These are phyloP conservation scores for Goniozus legneri DNA, from an alignment of 1,140 invertebrate genomes.

Conservation along the genomic window DNA sequence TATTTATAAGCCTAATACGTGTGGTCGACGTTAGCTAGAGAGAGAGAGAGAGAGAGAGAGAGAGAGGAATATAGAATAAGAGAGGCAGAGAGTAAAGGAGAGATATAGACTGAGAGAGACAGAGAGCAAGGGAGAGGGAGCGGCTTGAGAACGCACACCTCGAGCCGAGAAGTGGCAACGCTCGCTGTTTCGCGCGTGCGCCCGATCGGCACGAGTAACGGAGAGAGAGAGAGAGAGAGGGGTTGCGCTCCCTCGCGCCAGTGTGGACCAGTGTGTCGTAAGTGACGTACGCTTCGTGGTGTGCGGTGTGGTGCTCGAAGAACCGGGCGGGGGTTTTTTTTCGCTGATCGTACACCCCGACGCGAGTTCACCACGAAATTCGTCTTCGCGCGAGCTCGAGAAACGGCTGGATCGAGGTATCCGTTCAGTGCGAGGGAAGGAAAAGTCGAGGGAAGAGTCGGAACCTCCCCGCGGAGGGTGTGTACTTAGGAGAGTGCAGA, in stretches of 20 bases:
- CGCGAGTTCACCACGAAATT: constrained; percentile 1
- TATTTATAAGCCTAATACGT: constrained; percentile 44
- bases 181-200: too few species aligned
- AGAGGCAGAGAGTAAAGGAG: not conserved
- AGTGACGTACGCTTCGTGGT: too few species aligned
- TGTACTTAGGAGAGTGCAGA: too few species aligned
- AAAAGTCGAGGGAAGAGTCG: not conserved
- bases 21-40: too few species aligned
- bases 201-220: too few species aligned
- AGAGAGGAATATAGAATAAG: not conserved
- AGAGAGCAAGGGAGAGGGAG: constrained; percentile 12
- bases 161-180: too few species aligned
- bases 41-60: not conserved
- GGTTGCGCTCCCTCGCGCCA: too few species aligned
- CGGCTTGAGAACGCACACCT: not conserved
- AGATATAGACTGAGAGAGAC: constrained; percentile 7
- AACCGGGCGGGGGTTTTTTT: too few species aligned
- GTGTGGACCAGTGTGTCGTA: too few species aligned
- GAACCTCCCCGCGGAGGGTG: not conserved
- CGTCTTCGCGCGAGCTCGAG: constrained; percentile 2
- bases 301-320: too few species aligned
- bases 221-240: not conserved
- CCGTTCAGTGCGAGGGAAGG: not conserved
- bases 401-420: not conserved
- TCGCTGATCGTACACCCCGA: too few species aligned